Conservation (phyloP, 2,113 vertebrate genomes). For the Melozone crissalis region DNA sequence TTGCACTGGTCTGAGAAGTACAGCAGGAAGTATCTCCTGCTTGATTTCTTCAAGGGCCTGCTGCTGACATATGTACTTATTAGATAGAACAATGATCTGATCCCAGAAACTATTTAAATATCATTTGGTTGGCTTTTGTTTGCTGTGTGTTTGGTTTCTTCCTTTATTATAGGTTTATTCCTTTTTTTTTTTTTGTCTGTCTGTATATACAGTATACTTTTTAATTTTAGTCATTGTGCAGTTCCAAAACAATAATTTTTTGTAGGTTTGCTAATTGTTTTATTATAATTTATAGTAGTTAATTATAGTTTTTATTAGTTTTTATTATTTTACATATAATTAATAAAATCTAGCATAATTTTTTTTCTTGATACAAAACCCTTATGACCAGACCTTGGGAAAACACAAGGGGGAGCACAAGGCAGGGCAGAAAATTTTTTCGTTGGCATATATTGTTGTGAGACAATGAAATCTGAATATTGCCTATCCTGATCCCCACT, state of each 20-base stretch:
- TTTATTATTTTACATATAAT: background rate
- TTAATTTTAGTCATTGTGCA: background rate
- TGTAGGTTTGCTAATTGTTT: background rate
- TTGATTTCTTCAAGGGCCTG: background rate
- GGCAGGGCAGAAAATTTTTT: slow-evolving; percentile 58
- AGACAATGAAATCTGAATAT: slow-evolving; percentile 87
- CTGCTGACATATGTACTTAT: background rate
- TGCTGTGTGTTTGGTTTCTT: background rate
- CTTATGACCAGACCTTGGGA: background rate
- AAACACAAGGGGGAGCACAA: slow-evolving; percentile 54
- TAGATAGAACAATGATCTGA: background rate
- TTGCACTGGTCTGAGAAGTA: background rate
- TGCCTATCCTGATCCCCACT: slow-evolving; percentile 70
- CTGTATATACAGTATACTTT: background rate
- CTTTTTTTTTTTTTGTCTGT: background rate
- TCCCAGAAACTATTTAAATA: background rate
- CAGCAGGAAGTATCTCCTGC: background rate
- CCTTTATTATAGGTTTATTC: background rate
- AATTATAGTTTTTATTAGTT: background rate
- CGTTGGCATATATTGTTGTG: slow-evolving; percentile 77
- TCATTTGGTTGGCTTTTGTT: background rate
- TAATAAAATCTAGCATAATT: background rate
- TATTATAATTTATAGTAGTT: background rate
- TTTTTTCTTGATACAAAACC: background rate
- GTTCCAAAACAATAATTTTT: background rate